Percentiles rank a stretch among this genome's conserved stretches.
Evolutionary conservation across 2,888 invertebrate genomes (phyloP).

Genomic region (Temnothorax unifasciatus): DNA sequence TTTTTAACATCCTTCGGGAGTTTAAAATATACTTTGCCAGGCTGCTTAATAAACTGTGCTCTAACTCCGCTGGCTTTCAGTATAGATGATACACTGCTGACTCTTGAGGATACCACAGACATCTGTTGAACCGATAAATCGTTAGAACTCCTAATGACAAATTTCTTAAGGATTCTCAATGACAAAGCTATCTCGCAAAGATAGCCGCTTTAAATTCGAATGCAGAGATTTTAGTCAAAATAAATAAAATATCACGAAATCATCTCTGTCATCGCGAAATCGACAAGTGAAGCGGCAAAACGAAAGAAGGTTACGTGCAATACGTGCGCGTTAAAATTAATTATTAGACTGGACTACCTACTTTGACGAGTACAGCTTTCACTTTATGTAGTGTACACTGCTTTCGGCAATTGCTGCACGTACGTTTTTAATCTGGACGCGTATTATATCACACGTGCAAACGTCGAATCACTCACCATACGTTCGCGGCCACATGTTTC

Average conservation of each 20-base stretch:
- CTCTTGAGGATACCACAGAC: slow-evolving; percentile 83
- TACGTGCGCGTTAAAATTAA: slow-evolving; percentile 18
- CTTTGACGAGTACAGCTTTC: slow-evolving; percentile 38
- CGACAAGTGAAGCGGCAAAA: neutral
- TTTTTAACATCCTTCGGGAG: slow-evolving; percentile 87
- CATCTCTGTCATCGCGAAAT: neutral
- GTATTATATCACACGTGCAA: slow-evolving; percentile 49
- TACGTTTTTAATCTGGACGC: slow-evolving; percentile 53
- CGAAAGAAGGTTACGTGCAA: slow-evolving; percentile 63
- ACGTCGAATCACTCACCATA: neutral
- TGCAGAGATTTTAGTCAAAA: neutral
- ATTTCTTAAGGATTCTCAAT: neutral
- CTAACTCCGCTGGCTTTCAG: slow-evolving; percentile 81
- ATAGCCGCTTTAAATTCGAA: neutral
- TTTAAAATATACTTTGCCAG: slow-evolving; percentile 85
- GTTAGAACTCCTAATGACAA: neutral
- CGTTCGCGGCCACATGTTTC: neutral
- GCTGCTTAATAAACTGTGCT: slow-evolving; percentile 73
- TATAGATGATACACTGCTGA: slow-evolving; percentile 82
- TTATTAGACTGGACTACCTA: slow-evolving; percentile 27
- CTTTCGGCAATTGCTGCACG: neutral
- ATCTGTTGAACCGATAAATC: slow-evolving; percentile 76
- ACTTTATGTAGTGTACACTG: neutral
- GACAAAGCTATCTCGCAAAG: neutral
- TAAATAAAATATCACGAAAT: too few relatives aligned